Base-by-base conservation (phyloP, 2,797 vertebrate genomes). In the Thalassophryne amazonica region DNA sequence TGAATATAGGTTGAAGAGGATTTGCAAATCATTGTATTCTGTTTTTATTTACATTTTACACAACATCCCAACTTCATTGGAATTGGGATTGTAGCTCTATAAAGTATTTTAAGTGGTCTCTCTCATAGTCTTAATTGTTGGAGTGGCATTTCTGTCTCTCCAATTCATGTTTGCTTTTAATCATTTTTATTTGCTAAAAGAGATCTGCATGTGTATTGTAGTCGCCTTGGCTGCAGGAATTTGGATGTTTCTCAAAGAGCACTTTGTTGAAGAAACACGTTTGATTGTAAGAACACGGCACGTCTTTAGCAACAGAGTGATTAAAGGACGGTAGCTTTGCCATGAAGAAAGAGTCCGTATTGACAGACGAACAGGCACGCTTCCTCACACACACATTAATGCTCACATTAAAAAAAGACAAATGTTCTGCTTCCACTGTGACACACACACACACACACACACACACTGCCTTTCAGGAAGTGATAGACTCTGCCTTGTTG, bases 161-260 rank as follows among this genome's bases (percentile, higher is more conserved):
- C 68, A 59, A 80, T 67, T 76, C 76, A 76, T 41, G 1, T 60
- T 54, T 34, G 49, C 53, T 54, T 83, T 84, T 83, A 84, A 81
- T 83, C 78, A 82, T 71, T 62, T 81, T 82, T 81, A 66, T 78
- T 76, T 56, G 51, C 56, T 81, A 53, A 69, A 81, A 80, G 76
- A 54, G 62, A 69, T 60, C 51, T 9, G 6, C 41, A 15, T 54
- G 41, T 76, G 41, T 76, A 60, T 76, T 55, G 39, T 46, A 34
- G 52, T 57, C 60, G 28, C 58, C 53, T 72, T 39, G 55, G 67
- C 54, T 46, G 60, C 65, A 27, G 45, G 54, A 73, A 62, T 80
- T 74, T 67, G 66, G 69, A 84, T 57, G 72, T 46, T 70, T 58
- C 73, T 75, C 69, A 75, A 83, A 60, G 69, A 80, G 47, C 52